Evolutionary conservation across 2,888 invertebrate genomes (phyloP), one percentile per base, ranked within the genome.

Genomic region (Cryptophagus acutangulus): DNA sequence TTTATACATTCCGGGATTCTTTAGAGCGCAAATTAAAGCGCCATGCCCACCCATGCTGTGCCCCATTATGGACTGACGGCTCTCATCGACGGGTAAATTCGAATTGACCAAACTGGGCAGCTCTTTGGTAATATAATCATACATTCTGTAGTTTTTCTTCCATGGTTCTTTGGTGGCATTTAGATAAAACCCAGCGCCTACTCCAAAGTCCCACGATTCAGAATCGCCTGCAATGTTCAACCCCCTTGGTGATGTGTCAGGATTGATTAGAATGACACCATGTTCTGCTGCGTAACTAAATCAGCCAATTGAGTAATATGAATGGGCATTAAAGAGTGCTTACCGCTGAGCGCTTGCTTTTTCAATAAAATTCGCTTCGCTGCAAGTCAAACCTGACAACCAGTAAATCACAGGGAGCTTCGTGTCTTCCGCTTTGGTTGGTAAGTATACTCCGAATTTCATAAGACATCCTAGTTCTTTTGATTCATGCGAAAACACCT

Each of bases 31-130:
- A 37, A 93, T 81, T 33, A 97, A 67, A 10, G 96, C 95, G 17
- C 99, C 97, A 71, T 97, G 96, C 15, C 97, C 97, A 43, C 97
- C 97, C 97, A 99, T 99, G 63, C 95, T 84, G 58, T 88, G 87
- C 1, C 88, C 89, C 78, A 83, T 84, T 44, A 89, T 86, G 8
- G 87, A 85, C 56, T 83, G 78, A 55, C 76, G 76, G 6, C 76
- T 75, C 13, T 70, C 60, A 48, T 74, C 69, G 29, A 74, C 75
- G 2, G 82, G 78, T 58, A 97, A 92, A 57, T 90, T 85, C 33
- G 75, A 70, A 51, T 79, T 78, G 26, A 96, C 74, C 33, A 94
- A 55, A 25, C 77, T 74, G 43, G 86, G 82, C 31, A 96, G 71
- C 71, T 96, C 95, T 40, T 79, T 77, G 4, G 89, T 90, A n/a